Percentiles rank a stretch among this genome's conserved stretches.
Evolutionary conservation across 2,797 vertebrate species (phyloP).

Genomic region (Pseudochirops corinnae): DNA sequence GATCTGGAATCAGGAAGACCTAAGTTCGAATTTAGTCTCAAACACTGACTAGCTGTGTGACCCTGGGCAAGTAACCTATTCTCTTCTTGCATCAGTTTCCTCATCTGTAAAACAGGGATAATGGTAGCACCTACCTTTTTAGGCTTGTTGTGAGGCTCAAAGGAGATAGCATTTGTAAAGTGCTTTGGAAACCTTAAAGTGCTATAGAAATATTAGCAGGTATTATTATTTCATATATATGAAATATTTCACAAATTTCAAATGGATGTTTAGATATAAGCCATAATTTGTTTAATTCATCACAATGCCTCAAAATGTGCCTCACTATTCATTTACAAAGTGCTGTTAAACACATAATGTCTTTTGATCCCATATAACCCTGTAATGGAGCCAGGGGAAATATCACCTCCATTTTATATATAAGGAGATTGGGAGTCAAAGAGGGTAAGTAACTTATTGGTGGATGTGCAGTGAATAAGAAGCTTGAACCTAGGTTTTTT

Average conservation of each 20-base stretch:
- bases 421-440: neutral
- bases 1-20: neutral
- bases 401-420: neutral
- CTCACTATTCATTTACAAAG: neutral
- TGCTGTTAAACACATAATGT: neutral
- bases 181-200: neutral
- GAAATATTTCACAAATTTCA: neutral
- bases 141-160: neutral
- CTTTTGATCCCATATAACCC: neutral
- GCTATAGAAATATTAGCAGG: neutral
- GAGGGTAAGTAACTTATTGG: neutral
- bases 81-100: neutral
- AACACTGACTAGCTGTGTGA: neutral
- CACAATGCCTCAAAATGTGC: neutral
- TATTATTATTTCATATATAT: neutral
- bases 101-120: neutral
- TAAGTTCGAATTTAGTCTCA: neutral
- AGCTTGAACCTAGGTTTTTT: neutral
- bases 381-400: neutral
- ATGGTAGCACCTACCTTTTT: neutral
- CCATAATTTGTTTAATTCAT: neutral
- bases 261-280: neutral
- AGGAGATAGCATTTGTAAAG: neutral
- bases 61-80: neutral
- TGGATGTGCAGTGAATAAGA: neutral